Evolutionary conservation across 2,797 vertebrate species (phyloP).

Genomic region (Pseudopleuronectes americanus): DNA sequence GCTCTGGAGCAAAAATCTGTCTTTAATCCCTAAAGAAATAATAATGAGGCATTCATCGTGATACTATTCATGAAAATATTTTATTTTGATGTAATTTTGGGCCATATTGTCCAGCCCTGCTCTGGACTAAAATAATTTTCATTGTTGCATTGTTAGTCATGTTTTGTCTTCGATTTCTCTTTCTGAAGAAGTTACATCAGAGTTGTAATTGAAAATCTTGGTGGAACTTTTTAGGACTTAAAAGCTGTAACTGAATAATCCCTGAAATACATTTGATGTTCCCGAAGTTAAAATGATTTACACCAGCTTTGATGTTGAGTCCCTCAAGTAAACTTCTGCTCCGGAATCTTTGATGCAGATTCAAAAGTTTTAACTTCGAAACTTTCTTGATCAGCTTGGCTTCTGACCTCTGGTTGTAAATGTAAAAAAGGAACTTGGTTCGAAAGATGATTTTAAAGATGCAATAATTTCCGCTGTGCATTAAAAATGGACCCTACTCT

Average conservation of each 20-base stretch:
- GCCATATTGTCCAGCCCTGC: too few relatives aligned
- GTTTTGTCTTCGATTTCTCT: not conserved
- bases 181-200: not conserved
- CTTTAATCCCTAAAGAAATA: too few relatives aligned
- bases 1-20: too few relatives aligned
- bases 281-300: not conserved
- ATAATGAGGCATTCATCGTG: too few relatives aligned
- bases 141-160: not conserved
- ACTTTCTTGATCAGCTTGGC: not conserved
- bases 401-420: conserved; percentile 11
- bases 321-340: not conserved
- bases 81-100: not conserved
- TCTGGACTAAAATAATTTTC: not conserved
- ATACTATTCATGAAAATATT: too few relatives aligned
- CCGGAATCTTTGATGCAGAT: not conserved
- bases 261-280: not conserved
- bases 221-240: not conserved
- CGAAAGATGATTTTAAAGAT: not conserved
- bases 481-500: conserved; percentile 5
- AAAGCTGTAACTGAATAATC: not conserved
- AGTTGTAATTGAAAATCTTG: too few relatives aligned
- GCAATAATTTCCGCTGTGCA: not conserved
- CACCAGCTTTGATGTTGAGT: not conserved
- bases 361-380: not conserved
- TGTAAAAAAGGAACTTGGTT: not conserved